Evolutionary conservation across 2,888 invertebrate genomes (phyloP).

Genomic region (Amphipyra berbera): DNA sequence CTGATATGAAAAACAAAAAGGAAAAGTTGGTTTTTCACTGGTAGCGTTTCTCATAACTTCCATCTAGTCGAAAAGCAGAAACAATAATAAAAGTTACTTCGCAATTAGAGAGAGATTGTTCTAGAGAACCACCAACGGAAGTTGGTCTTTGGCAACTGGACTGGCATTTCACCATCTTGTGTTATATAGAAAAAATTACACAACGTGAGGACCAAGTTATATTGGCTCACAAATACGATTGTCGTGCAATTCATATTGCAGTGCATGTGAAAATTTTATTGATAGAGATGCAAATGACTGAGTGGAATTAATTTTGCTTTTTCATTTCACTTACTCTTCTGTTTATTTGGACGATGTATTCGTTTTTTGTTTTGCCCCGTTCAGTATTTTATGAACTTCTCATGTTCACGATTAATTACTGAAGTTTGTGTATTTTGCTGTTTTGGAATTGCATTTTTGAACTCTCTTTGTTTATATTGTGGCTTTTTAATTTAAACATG

Average conservation of each 20-base stretch:
- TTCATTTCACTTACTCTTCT: slow-evolving; percentile 21
- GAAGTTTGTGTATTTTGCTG: slow-evolving; percentile 2
- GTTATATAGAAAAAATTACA: slow-evolving; percentile 26
- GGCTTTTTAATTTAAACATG: background rate
- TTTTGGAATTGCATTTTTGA: background rate
- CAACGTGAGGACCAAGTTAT: slow-evolving; percentile 35
- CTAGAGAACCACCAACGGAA: slow-evolving; percentile 57
- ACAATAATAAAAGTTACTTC: slow-evolving; percentile 77
- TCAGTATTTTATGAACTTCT: slow-evolving; percentile 9
- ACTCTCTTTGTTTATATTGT: background rate
- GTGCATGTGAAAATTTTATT: slow-evolving; percentile 36
- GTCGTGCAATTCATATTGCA: slow-evolving; percentile 45
- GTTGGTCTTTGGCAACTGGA: slow-evolving; percentile 53
- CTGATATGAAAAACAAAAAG: slow-evolving; percentile 21
- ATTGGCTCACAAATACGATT: slow-evolving; percentile 41
- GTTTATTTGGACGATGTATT: slow-evolving; percentile 26
- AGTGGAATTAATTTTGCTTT: slow-evolving; percentile 37
- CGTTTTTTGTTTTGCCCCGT: slow-evolving; percentile 7
- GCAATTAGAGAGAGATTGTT: slow-evolving; percentile 73
- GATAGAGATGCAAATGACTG: slow-evolving; percentile 45
- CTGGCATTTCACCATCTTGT: slow-evolving; percentile 24
- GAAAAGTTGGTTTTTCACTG: slow-evolving; percentile 51
- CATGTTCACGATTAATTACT: slow-evolving; percentile 8
- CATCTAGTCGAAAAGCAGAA: slow-evolving; percentile 61
- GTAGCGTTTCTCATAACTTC: slow-evolving; percentile 63